phyloP scores from a whole-genome alignment of 2,113 vertebrate species.

The Sakesphorus luctuosus region DNA sequence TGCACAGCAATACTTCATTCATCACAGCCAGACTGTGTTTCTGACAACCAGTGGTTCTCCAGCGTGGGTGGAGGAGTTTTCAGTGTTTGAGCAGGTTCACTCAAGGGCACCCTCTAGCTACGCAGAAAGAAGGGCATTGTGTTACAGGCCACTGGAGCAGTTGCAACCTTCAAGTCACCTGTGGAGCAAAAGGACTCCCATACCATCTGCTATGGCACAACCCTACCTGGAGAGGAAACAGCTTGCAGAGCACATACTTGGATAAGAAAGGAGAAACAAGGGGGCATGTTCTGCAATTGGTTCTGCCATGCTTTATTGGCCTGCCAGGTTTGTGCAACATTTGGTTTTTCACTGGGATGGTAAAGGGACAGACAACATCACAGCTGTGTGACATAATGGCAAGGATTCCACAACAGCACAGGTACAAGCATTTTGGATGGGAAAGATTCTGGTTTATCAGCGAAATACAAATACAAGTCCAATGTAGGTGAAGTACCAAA shows the following conservation, averaged over 20 bases:
- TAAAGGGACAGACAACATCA: neutral
- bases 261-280: constrained; percentile 21
- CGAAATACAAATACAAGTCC: neutral
- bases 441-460: neutral
- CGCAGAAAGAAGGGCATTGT: neutral
- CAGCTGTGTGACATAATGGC: neutral
- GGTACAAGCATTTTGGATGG: neutral
- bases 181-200: neutral
- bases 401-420: neutral
- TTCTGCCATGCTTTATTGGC: constrained; percentile 62
- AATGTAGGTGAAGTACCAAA: neutral
- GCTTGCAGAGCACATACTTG: neutral
- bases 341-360: neutral
- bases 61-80: neutral
- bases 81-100: neutral
- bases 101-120: neutral
- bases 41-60: neutral
- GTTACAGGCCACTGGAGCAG: neutral
- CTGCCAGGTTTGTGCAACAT: neutral
- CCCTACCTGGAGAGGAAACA: neutral
- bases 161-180: neutral
- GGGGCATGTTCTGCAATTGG: neutral
- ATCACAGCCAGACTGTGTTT: neutral
- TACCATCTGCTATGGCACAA: neutral
- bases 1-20: neutral